Conservation (phyloP, 2,113 vertebrate species). For the Pitta sordida region DNA sequence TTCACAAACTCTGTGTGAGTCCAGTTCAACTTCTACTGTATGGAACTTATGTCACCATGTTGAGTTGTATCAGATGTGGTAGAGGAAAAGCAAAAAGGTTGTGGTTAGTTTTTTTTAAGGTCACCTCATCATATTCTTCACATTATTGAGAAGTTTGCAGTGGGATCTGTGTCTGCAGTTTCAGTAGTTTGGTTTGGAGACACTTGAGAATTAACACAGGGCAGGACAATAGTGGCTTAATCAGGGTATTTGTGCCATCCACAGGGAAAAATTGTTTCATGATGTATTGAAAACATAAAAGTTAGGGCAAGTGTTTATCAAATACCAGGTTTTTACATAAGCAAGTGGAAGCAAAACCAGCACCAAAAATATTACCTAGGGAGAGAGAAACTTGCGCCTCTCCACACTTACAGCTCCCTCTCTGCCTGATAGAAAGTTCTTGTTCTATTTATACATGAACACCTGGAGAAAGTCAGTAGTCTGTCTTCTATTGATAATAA, state of each 20-base stretch:
- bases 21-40: not conserved
- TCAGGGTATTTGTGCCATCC: not conserved
- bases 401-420: not conserved
- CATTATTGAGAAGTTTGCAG: not conserved
- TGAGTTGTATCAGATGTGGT: rapidly evolving
- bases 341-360: not conserved
- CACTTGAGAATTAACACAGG: not conserved
- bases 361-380: not conserved
- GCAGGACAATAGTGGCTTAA: not conserved
- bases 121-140: not conserved
- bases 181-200: not conserved
- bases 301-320: not conserved
- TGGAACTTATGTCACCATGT: not conserved
- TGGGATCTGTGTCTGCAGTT: not conserved
- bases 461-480: not conserved
- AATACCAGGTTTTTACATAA: not conserved
- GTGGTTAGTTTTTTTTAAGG: not conserved
- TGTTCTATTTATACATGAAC: not conserved
- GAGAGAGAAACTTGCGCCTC: not conserved
- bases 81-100: not conserved
- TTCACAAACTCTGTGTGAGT: not conserved
- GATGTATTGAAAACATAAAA: not conserved
- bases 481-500: not conserved
- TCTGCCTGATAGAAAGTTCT: not conserved
- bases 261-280: not conserved